A percentile compares a stretch with the other conserved stretches of the same genome.
phyloP scores from a whole-genome alignment of 2,797 vertebrate species.

The Fistularia commersonii region DNA sequence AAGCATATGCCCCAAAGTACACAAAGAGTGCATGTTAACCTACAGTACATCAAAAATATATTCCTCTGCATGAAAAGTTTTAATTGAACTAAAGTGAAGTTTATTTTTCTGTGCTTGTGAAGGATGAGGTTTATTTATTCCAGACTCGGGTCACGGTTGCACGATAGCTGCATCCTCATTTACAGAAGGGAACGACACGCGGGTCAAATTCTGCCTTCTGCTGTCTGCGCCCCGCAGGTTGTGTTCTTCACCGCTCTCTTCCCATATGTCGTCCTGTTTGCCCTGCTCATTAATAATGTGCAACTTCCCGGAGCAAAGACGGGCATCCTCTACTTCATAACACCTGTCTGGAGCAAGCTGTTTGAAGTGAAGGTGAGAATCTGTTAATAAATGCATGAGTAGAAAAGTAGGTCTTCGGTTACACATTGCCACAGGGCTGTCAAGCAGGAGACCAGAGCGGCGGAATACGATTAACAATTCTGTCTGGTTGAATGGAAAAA shows the following conservation, averaged over 20 bases:
- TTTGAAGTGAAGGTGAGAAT: conserved; percentile 72
- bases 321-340: conserved; percentile 74
- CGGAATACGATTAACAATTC: too few relatives aligned
- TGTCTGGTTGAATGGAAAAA: too few relatives aligned
- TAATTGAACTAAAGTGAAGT: too few relatives aligned
- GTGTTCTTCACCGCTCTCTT: conserved; percentile 77
- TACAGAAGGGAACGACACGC: neutral
- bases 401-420: neutral
- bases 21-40: too few relatives aligned
- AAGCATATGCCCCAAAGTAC: too few relatives aligned
- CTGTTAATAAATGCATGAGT: neutral
- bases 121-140: too few relatives aligned
- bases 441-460: neutral
- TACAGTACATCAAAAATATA: too few relatives aligned
- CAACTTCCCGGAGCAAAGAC: conserved; percentile 75
- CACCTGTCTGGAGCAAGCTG: conserved; percentile 72
- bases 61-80: too few relatives aligned
- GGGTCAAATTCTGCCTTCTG: neutral
- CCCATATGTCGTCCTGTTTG: conserved; percentile 75
- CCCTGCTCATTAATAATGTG: conserved; percentile 75
- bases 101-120: too few relatives aligned
- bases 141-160: too few relatives aligned
- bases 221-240: conserved; percentile 52
- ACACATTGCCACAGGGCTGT: neutral
- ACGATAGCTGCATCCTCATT: neutral